These are phyloP conservation scores for Trachelus tabidus DNA, from an alignment of 2,888 invertebrate genomes.

Conservation along the genomic window DNA sequence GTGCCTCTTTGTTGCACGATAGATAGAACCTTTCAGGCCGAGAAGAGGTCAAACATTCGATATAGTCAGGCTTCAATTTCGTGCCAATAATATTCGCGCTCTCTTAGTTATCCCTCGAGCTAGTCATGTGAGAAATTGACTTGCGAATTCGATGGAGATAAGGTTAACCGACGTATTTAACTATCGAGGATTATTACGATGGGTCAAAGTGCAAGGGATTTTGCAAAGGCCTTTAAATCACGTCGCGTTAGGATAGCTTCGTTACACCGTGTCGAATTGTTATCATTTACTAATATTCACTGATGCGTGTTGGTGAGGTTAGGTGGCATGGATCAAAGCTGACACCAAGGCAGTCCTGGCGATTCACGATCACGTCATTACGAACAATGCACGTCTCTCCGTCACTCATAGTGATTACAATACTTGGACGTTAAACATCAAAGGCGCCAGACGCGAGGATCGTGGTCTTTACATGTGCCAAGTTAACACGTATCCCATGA, in stretches of 20 bases:
- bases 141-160: background rate
- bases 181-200: background rate
- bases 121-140: background rate
- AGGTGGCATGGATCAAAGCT: constrained; percentile 96
- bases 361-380: constrained; percentile 93
- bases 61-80: constrained; percentile 47
- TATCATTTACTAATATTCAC: constrained; percentile 15
- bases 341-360: constrained; percentile 93
- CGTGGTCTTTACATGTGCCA: constrained; percentile 94
- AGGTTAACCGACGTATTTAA: background rate
- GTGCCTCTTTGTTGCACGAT: constrained; percentile 49
- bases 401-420: constrained; percentile 93
- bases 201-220: too few relatives aligned
- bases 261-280: background rate
- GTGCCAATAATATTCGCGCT: constrained; percentile 44
- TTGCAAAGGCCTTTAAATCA: background rate
- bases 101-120: background rate
- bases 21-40: constrained; percentile 47
- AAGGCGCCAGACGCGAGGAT: constrained; percentile 86
- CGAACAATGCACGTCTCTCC: constrained; percentile 88
- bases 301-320: constrained; percentile 52
- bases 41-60: constrained; percentile 50
- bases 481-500: constrained; percentile 94
- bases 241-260: background rate
- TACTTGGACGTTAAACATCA: constrained; percentile 92